Evolutionary conservation across 2,888 invertebrate species (phyloP).

Genomic region (Clusia tigrina): DNA sequence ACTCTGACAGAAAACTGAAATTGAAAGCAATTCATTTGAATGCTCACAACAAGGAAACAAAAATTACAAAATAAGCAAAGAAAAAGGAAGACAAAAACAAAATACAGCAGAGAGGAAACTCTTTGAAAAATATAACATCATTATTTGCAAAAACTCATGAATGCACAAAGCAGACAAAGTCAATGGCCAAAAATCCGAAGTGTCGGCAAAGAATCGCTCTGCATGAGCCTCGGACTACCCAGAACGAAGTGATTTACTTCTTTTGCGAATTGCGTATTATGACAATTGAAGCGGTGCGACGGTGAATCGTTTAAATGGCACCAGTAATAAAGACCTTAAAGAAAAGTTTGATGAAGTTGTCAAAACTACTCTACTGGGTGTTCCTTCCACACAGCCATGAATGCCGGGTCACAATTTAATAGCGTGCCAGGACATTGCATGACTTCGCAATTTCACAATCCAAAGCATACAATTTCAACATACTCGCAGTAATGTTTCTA

Average conservation of each 20-base stretch:
- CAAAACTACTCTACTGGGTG: slow-evolving; percentile 26
- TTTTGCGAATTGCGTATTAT: slow-evolving; percentile 12
- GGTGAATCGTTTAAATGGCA: not conserved
- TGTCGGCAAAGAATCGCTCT: slow-evolving; percentile 5
- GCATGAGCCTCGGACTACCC: not conserved
- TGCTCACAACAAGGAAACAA: too few relatives aligned
- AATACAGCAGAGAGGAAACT: too few relatives aligned
- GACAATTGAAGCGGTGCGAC: slow-evolving; percentile 12
- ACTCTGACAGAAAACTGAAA: too few relatives aligned
- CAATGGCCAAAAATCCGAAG: not conserved
- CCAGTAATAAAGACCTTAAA: slow-evolving; percentile 24
- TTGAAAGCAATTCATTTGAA: too few relatives aligned
- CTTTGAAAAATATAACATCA: slow-evolving; percentile 3
- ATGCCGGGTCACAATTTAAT: not conserved
- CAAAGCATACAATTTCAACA: too few relatives aligned
- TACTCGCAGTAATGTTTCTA: too few relatives aligned
- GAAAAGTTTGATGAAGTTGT: slow-evolving; percentile 24
- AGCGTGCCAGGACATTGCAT: too few relatives aligned
- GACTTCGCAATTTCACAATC: not conserved
- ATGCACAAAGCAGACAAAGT: slow-evolving; percentile 4
- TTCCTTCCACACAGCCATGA: slow-evolving; percentile 11
- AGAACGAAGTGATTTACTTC: not conserved
- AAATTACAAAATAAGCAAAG: too few relatives aligned
- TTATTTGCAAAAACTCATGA: slow-evolving; percentile 1
- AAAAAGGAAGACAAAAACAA: not conserved